Conservation (phyloP, 2,797 vertebrate species). For the Eulemur rubriventer region DNA sequence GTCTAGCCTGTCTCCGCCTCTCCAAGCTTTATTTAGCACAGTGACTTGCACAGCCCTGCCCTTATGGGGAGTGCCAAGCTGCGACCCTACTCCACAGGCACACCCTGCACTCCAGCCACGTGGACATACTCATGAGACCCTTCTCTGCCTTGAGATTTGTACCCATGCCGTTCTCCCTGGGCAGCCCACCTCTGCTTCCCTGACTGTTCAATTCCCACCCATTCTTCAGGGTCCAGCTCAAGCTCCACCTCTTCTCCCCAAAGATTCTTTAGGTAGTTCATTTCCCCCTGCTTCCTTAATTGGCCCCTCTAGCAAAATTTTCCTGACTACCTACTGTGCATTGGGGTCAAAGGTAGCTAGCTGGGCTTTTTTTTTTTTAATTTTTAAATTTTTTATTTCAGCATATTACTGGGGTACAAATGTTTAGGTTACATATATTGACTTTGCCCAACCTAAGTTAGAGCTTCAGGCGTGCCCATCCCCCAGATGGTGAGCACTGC, state of each 20-base stretch:
- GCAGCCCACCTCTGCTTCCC: neutral
- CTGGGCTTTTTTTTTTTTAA: neutral
- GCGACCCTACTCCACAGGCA: rapidly evolving
- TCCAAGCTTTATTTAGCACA: neutral
- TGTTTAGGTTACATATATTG: too few relatives aligned
- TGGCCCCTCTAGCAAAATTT: neutral
- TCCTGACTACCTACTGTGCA: too few relatives aligned
- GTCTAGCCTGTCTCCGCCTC: neutral
- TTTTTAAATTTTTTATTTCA: too few relatives aligned
- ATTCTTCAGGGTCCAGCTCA: neutral
- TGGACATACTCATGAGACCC: neutral
- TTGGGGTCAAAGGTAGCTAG: neutral
- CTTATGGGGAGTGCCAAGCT: neutral
- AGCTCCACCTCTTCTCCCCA: neutral
- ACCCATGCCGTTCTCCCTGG: neutral
- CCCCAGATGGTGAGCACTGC: too few relatives aligned
- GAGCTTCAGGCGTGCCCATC: too few relatives aligned
- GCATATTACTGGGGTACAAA: too few relatives aligned
- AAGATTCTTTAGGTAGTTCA: neutral
- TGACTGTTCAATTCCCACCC: neutral
- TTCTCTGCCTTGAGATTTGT: neutral
- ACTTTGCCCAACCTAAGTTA: too few relatives aligned
- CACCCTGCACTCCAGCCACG: neutral
- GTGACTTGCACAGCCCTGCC: neutral
- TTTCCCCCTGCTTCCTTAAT: neutral